Evolutionary conservation across 2,888 invertebrate species (phyloP), one percentile per base, ranked within the genome.

Genomic region (Pristionchus mayeri): DNA sequence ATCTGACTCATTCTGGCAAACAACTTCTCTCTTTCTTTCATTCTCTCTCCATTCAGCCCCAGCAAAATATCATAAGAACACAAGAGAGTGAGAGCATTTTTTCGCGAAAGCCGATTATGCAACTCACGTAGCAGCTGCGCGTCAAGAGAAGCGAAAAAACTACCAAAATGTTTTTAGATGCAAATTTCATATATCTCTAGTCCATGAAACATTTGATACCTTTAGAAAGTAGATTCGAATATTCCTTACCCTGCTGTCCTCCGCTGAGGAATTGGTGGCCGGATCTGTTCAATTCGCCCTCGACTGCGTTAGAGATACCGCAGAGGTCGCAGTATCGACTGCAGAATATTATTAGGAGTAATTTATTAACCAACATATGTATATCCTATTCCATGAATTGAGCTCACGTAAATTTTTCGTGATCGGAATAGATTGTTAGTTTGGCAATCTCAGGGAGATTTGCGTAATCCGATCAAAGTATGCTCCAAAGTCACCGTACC

Each of bases 311-410:
- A 24, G 88, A 88, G 30, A 92, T 86, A n/a, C 87, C 86, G 84
- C 92, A 92, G 44, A 92, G 86, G 85, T 92, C 92, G 84, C 92
- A 92, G 81, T 92, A 92, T 18, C 92, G 91, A 84, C 91, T 91
- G 81, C 79, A 90, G 84, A 13, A 6, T 60, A 27, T 60, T 7
- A 44, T 44, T 44, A 44, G 13, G 13, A 57, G 21, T 57, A 44
- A 9, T 44, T 44, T 9, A 44, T 44, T 44, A 63, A 24, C 16
- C 63, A 16, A n/a, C 18, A 16, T 52, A 18, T 52, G 18, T n/a
- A 13, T 57, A 24, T 57, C 24, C 7, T 24, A 24, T 13, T 57
- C 57, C 21, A 4, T 57, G 24, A 57, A 24, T 57, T 57, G 6
- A 24, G 7, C 24, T 57, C 57, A 24, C n/a, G n/a, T n/a, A n/a